These are phyloP conservation scores for Nannoperca australis DNA, from an alignment of 2,797 vertebrate species.

Conservation along the genomic window DNA sequence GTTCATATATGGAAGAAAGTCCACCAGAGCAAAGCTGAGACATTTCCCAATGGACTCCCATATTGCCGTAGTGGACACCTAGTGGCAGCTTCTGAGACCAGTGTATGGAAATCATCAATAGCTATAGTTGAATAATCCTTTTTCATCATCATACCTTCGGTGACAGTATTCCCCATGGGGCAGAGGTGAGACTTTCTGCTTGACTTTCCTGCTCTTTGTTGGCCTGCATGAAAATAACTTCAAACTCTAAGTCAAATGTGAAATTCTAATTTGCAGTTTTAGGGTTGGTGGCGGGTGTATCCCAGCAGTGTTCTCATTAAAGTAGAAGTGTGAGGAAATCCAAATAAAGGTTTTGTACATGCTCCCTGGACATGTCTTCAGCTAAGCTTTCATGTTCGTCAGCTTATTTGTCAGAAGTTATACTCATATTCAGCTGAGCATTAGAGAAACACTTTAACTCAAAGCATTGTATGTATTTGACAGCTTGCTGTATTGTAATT, in stretches of 20 bases:
- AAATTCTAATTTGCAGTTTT: slow-evolving; percentile 42
- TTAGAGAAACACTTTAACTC: slow-evolving; percentile 5
- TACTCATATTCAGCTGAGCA: neutral
- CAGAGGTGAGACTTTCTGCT: slow-evolving; percentile 41
- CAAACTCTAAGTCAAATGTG: slow-evolving; percentile 28
- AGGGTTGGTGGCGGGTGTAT: slow-evolving; percentile 12
- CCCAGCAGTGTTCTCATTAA: neutral
- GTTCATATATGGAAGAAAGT: neutral
- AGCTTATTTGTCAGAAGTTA: neutral
- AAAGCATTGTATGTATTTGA: slow-evolving; percentile 2
- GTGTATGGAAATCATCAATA: slow-evolving; percentile 45
- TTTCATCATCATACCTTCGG: slow-evolving; percentile 46
- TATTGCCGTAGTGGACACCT: slow-evolving; percentile 17
- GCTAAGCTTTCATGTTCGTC: neutral
- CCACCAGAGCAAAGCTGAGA: slow-evolving; percentile 2
- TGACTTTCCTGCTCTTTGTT: slow-evolving; percentile 53
- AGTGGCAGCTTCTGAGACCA: slow-evolving; percentile 18
- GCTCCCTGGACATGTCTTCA: slow-evolving; percentile 3
- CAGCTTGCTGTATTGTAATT: slow-evolving; percentile 17
- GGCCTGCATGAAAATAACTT: slow-evolving; percentile 42
- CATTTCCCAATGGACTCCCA: slow-evolving; percentile 3
- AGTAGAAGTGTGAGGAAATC: slow-evolving; percentile 7
- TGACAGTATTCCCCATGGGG: slow-evolving; percentile 13
- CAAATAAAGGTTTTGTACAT: neutral
- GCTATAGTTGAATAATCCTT: slow-evolving; percentile 32